phyloP scores from a whole-genome alignment of 2,888 invertebrate species.

The Agriopis aurantiaria region DNA sequence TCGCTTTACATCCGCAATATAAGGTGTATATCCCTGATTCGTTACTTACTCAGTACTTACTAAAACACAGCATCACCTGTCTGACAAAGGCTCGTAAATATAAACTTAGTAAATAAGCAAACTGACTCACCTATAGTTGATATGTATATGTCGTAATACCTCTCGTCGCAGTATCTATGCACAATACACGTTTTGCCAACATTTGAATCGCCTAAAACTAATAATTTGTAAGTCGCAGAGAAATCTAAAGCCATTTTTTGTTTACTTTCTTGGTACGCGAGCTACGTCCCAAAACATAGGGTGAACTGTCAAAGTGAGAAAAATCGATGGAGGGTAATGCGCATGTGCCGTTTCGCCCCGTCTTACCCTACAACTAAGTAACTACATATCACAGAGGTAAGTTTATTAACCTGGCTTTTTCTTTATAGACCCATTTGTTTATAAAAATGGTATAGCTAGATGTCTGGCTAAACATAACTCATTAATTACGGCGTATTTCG shows the following conservation, averaged over 20 bases:
- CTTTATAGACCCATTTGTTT: slow-evolving; percentile 32
- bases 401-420: slow-evolving; percentile 42
- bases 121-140: slow-evolving; percentile 93
- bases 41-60: slow-evolving; percentile 61
- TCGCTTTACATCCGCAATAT: slow-evolving; percentile 58
- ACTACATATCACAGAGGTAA: slow-evolving; percentile 5
- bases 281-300: slow-evolving; percentile 78
- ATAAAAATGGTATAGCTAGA: slow-evolving; percentile 21
- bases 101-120: slow-evolving; percentile 63
- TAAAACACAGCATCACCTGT: slow-evolving; percentile 65
- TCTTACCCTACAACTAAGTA: slow-evolving; percentile 47
- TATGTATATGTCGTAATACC: slow-evolving; percentile 96
- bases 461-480: slow-evolving; percentile 4
- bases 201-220: slow-evolving; percentile 95
- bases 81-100: slow-evolving; percentile 73
- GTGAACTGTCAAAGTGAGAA: slow-evolving; percentile 83
- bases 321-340: slow-evolving; percentile 80
- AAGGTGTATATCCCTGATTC: slow-evolving; percentile 60
- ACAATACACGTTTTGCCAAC: slow-evolving; percentile 96
- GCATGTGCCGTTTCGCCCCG: slow-evolving; percentile 72
- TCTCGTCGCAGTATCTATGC: slow-evolving; percentile 95
- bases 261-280: slow-evolving; percentile 78
- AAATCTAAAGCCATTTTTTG: slow-evolving; percentile 93
- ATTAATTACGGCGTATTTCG: slow-evolving; percentile 9
- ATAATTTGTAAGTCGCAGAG: slow-evolving; percentile 94